These are phyloP conservation scores for Pemphigus obesinymphae DNA, from an alignment of 1,140 invertebrate genomes.

Conservation along the genomic window DNA sequence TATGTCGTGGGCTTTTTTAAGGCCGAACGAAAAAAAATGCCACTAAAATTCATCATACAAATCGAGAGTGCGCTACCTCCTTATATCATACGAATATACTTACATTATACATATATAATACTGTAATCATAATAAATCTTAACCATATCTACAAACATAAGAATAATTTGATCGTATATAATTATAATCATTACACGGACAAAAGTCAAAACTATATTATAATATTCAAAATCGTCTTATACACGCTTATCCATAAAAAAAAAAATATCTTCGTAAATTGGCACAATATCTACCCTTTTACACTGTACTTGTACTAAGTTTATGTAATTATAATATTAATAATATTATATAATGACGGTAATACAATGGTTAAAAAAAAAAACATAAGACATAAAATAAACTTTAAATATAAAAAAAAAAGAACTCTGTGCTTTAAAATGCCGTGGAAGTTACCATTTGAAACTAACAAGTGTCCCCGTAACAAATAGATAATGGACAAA, in stretches of 20 bases:
- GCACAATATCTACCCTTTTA: conserved; percentile 39
- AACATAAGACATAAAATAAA: neutral
- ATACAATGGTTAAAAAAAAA: conserved; percentile 31
- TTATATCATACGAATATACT: conserved; percentile 16
- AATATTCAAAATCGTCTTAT: neutral
- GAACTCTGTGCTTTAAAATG: conserved; percentile 3
- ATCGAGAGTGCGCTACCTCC: conserved; percentile 6
- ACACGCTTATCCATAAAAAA: conserved; percentile 12
- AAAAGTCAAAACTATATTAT: conserved; percentile 23
- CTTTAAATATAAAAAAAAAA: conserved; percentile 14
- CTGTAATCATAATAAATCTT: conserved; percentile 38
- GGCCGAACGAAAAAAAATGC: conserved; percentile 1
- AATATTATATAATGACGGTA: neutral
- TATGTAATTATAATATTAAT: conserved; percentile 15
- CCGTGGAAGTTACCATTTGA: conserved; percentile 4
- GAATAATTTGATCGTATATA: neutral
- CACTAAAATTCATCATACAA: conserved; percentile 18
- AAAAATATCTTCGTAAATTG: conserved; percentile 24
- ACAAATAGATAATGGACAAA: conserved; percentile 37
- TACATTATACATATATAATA: conserved; percentile 23
- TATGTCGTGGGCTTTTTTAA: neutral
- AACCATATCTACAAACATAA: conserved; percentile 34
- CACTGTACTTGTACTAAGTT: conserved; percentile 35
- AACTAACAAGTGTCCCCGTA: conserved; percentile 33
- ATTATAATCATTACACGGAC: conserved; percentile 6